Evolutionary conservation across 2,888 invertebrate genomes (phyloP), one percentile per base, ranked within the genome.

Genomic region (Ophion obscuratus): DNA sequence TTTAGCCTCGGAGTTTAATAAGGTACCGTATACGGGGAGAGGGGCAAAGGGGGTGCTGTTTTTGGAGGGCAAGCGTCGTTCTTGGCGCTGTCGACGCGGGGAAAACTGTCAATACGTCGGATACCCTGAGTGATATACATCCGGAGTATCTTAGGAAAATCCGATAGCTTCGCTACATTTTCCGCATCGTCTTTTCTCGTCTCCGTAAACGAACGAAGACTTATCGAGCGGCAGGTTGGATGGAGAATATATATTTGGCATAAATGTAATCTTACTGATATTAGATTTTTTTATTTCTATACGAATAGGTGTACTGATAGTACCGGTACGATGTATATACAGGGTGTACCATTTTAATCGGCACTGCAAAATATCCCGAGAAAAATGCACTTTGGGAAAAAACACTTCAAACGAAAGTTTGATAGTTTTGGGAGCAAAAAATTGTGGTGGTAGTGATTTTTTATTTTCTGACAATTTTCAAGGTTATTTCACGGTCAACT

Each of bases 51-150:
- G 78, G 77, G 77, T 83, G 71, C 67, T 78, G 53, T 73, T 67
- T 86, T 81, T 68, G 71, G 67, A 67, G 44, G 36, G 31, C 76
- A 71, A 40, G 47, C 74, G 90, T 89, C 90, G 88, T 89, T 90
- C 88, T 89, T 79, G 89, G 70, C 80, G 64, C 24, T 71, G 76
- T 71, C 80, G 81, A 83, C 82, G 47, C 14, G 80, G 89, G 89
- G 90, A 88, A 90, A 90, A 92, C 91, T 92, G 92, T 92, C 92
- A 92, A 92, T 92, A 92, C 91, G 92, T 92, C 92, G 90, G 89
- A 90, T 90, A 88, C 90, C 89, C 89, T 92, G 92, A 92, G 92
- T 92, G 92, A 92, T 92, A 92, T 92, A 92, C 92, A 91, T 91
- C 90, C 91, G 91, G 68, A 81, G 88, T 89, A 87, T 89, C 90